phyloP scores from a whole-genome alignment of 2,797 vertebrate genomes.

The Syngnathus rostellatus region DNA sequence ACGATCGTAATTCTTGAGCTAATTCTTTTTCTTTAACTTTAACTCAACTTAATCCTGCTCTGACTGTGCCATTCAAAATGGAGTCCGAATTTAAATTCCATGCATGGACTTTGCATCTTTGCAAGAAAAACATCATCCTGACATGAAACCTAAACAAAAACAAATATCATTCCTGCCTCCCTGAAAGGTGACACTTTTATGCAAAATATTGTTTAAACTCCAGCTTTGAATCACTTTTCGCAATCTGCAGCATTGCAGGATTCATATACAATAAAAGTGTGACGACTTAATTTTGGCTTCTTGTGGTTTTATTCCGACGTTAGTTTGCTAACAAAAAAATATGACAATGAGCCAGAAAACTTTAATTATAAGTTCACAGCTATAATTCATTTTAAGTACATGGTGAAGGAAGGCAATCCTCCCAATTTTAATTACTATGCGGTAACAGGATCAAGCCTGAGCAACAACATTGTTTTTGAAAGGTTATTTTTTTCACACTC shows the following conservation, averaged over 20 bases:
- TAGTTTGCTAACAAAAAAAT: background rate
- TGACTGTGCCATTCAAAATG: background rate
- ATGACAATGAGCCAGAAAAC: background rate
- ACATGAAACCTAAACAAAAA: background rate
- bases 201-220: background rate
- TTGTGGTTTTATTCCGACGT: background rate
- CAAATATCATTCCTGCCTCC: background rate
- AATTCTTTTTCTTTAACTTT: background rate
- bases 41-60: background rate
- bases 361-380: background rate
- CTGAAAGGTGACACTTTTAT: background rate
- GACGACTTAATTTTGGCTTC: background rate
- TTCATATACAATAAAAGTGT: background rate
- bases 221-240: background rate
- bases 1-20: no score
- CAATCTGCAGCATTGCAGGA: background rate
- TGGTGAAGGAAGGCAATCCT: background rate
- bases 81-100: background rate
- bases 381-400: background rate
- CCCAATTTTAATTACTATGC: background rate
- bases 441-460: background rate
- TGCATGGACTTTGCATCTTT: conserved; percentile 1
- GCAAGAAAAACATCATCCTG: background rate
- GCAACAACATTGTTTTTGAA: background rate
- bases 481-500: background rate